These are phyloP conservation scores for Pseudobourletiella spinata DNA, from an alignment of 1,140 invertebrate species.

Conservation along the genomic window DNA sequence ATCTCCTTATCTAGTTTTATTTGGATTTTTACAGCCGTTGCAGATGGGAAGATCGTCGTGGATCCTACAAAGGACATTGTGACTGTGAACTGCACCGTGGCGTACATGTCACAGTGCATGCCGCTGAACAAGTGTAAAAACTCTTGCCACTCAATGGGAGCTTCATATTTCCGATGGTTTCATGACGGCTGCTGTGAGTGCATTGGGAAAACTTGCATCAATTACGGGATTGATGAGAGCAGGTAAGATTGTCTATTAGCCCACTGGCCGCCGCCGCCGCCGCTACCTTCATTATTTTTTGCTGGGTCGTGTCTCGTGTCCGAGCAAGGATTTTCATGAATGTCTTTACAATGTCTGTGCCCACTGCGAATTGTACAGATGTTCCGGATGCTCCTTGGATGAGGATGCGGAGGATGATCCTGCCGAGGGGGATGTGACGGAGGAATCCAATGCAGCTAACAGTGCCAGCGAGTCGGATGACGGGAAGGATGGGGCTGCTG, in stretches of 20 bases:
- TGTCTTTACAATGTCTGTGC: too few species aligned
- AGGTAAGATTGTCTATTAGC: conserved; percentile 45
- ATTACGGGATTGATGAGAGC: conserved; percentile 85
- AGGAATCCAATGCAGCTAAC: not conserved
- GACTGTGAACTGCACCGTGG: conserved; percentile 82
- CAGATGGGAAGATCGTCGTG: conserved; percentile 27
- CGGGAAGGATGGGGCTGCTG: not conserved
- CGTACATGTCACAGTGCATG: conserved; percentile 82
- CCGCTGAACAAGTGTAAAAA: conserved; percentile 76
- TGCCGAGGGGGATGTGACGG: not conserved
- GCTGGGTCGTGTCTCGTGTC: not conserved
- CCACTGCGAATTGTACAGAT: conserved; percentile 19
- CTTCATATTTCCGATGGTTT: conserved; percentile 47
- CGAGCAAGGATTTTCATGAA: not conserved
- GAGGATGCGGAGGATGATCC: conserved; percentile 34
- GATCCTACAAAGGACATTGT: conserved; percentile 50
- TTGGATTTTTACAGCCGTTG: conserved; percentile 28
- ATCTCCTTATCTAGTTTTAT: too few species aligned
- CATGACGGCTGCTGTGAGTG: conserved; percentile 94
- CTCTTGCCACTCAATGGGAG: conserved; percentile 65
- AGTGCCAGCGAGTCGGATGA: not conserved
- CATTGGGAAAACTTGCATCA: conserved; percentile 76
- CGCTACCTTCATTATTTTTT: too few species aligned
- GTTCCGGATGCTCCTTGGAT: conserved; percentile 30
- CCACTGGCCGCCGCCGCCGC: too few species aligned